Base-by-base conservation (phyloP, 2,888 invertebrate species). In the Drosophila stalkeri region DNA sequence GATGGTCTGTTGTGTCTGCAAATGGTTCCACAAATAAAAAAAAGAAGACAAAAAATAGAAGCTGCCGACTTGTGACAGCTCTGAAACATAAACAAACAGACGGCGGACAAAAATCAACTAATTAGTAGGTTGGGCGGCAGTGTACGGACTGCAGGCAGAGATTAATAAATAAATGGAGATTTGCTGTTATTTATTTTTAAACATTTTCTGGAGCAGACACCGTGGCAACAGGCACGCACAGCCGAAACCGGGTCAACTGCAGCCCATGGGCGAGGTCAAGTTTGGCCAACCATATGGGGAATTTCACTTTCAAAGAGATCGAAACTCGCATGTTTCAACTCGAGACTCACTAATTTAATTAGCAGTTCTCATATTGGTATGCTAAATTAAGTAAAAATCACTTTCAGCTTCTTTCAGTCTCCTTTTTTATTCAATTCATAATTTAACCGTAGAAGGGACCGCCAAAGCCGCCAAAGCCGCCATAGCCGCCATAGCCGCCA, bases 151-250 rank as follows among this genome's bases (percentile, higher is more conserved):
- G 70, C 59, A 70, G 75, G 20, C 67, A 57, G 67, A 79, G 72
- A 79, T 78, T 87, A 83, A 89, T 89, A 84, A 87, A 84, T 84
- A 84, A 80, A 76, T 85, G 75, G 63, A 80, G 87, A 84, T 87
- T 80, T 84, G 85, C 65, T 72, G 62, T 73, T 86, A 83, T 90
- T 90, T 89, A 90, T 90, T 88, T 89, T 82, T 82, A 81, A 87
- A 55, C 55, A 55, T 31, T 77, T 81, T 71, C 55, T 57, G 73
- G 66, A 56, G 52, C 74, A 76, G 72, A 69, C 78, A 71, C 49
- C 67, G 49, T 51, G 70, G 77, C 72, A 75, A 51, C 70, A 71
- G 72, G 70, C 79, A 77, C 75, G 72, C 78, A 75, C 85, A 64
- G 27, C 72, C 73, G 46, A 61, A 64, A 51, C 43, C 77, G 82